Base-by-base conservation (phyloP, 2,888 invertebrate species). In the Cryptocheilus praepositus region DNA sequence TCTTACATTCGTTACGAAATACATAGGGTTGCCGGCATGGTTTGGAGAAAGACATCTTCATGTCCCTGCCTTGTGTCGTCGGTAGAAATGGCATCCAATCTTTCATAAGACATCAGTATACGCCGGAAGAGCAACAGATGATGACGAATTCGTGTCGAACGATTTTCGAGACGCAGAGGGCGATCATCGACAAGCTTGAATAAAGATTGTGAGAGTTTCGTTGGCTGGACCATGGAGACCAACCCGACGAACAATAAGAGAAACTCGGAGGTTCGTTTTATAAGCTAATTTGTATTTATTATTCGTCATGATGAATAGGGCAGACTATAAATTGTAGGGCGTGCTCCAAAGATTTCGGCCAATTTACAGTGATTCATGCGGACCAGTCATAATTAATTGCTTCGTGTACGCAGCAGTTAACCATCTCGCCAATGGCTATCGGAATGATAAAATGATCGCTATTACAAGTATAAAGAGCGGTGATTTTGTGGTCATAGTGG, bases 31-130 rank as follows among this genome's bases (percentile, higher is more conserved):
- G 87, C 70, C 86, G 88, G 18, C 91, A 92, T 80, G 91, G 90
- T 22, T 89, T 92, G 58, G 88, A 89, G 45, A 89, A 90, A 59
- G 92, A 92, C 61, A 90, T 92, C 36, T 92, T 90, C 83, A 88
- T 92, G 80, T 92, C 91, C 5, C 83, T 92, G 36, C 92, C 92
- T 0, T 90, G 90, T 67, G 86, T 91, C 22, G 80, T 91, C 53
- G 89, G 89, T 74, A 76, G 86, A 66, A 83, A 83, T 62, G 86
- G 85, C 16, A 80, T 87, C n/a, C 83, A 86, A 55, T 84, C 85
- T 3, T 83, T 82, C 60, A 76, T 86, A 49, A 85, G 86, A 45
- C 82, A 85, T 62, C 75, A 77, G 16, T 86, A 85, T 64, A 85
- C 81, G 2, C 67, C 77, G 18, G 84, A 86, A 45, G 87, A 86